Evolutionary conservation across 2,797 vertebrate genomes (phyloP).

Genomic region (Rachycentron canadum): DNA sequence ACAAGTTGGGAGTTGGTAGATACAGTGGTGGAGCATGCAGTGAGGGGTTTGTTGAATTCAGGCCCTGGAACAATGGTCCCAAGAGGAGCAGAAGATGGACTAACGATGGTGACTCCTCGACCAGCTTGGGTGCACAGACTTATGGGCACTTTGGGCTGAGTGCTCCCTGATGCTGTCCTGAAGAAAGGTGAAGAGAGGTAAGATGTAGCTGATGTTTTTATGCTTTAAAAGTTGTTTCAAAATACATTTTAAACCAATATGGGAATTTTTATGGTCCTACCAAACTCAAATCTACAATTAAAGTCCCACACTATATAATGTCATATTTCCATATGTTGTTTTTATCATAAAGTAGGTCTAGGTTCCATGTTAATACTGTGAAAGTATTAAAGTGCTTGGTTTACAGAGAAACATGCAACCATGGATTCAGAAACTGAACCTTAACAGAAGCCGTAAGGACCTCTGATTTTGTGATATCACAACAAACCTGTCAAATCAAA

Average conservation of each 20-base stretch:
- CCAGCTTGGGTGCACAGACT: slow-evolving; percentile 88
- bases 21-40: slow-evolving; percentile 76
- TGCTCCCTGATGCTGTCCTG: slow-evolving; percentile 89
- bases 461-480: no score
- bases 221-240: no score
- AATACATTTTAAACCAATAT: neutral
- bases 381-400: no score
- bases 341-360: no score
- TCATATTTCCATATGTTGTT: no score
- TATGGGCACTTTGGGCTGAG: slow-evolving; percentile 91
- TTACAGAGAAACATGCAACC: no score
- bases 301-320: no score
- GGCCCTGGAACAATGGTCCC: slow-evolving; percentile 76
- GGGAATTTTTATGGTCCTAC: neutral
- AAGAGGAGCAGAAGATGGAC: slow-evolving; percentile 87
- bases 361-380: no score
- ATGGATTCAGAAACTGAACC: no score
- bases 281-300: neutral
- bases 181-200: neutral
- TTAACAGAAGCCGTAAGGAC: no score
- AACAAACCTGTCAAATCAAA: no score
- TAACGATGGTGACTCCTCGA: slow-evolving; percentile 90
- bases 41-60: slow-evolving; percentile 83
- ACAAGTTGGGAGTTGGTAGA: slow-evolving; percentile 83
- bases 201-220: neutral